Evolutionary conservation across 2,888 invertebrate species (phyloP), one percentile per base, ranked within the genome.

Genomic region (Sesamia inferens): DNA sequence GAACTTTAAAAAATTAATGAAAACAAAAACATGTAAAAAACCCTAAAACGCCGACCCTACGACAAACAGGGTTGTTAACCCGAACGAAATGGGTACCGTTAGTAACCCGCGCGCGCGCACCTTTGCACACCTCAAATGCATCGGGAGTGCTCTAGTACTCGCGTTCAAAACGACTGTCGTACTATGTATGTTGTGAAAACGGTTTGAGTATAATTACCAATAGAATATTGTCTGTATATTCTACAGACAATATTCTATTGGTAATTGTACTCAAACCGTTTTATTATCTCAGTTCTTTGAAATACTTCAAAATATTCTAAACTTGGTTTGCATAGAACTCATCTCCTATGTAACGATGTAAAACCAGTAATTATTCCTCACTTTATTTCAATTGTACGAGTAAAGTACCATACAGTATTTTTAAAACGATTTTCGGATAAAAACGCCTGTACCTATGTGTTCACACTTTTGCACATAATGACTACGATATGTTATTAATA

Each of bases 21-120:
- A 55, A 55, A 55, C 16, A 42, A 63, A 44, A n/a, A 70, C 0
- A n/a, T 16, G 1, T 14, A 8, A 0, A 10, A 58, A 59, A 11
- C 67, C 75, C 79, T 75, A 74, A 73, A 73, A 78, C 74, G 80
- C 63, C 71, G 76, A 81, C 87, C 87, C 87, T 85, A 76, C 61
- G 71, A 62, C 42, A 64, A 71, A 67, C 71, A 88, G 86, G 88
- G 89, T 89, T 88, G 88, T 87, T 89, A 88, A 89, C 89, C 89
- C 76, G 87, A 82, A 83, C 82, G 74, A 84, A 87, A 82, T 85
- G 79, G 51, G 78, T 82, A 86, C 87, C 87, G 87, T 88, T 88
- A 88, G 80, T 67, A 62, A 78, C 58, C 75, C 54, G 86, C 82
- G 85, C 85, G 24, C 74, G 78, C 85, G 80, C 82, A 87, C 81